Evolutionary conservation across 2,113 vertebrate species (phyloP).

Genomic region (Hemiprocne comata): DNA sequence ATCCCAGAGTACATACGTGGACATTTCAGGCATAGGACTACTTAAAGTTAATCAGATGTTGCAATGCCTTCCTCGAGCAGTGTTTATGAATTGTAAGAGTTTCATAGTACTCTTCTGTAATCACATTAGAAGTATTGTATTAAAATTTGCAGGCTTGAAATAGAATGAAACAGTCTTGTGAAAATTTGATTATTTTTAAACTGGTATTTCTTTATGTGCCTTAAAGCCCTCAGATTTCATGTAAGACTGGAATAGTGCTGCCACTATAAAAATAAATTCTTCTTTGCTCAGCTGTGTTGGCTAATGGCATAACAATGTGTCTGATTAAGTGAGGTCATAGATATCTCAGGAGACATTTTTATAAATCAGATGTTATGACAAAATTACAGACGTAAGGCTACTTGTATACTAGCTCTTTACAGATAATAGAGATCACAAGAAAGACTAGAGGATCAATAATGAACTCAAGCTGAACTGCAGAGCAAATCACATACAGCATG

Average conservation of each 20-base stretch:
- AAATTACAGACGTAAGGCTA: not conserved
- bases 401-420: not conserved
- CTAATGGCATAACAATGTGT: not conserved
- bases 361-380: not conserved
- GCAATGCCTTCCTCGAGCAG: not conserved
- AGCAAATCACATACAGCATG: not conserved
- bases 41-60: not conserved
- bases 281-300: not conserved
- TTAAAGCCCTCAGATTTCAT: not conserved
- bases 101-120: not conserved
- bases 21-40: not conserved
- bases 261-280: not conserved
- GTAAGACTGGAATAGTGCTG: not conserved
- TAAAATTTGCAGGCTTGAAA: not conserved
- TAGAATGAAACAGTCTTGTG: not conserved
- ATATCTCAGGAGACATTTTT: not conserved
- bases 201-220: not conserved
- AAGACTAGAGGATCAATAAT: constrained; percentile 31
- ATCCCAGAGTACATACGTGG: not conserved
- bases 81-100: not conserved
- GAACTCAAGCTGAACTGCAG: not conserved
- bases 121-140: not conserved
- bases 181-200: not conserved
- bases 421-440: constrained; percentile 10
- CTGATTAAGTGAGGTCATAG: not conserved